Base-by-base conservation (phyloP, 37 sponge, comb jelly and placozoan genomes). In the Aplysina aerophoba region DNA sequence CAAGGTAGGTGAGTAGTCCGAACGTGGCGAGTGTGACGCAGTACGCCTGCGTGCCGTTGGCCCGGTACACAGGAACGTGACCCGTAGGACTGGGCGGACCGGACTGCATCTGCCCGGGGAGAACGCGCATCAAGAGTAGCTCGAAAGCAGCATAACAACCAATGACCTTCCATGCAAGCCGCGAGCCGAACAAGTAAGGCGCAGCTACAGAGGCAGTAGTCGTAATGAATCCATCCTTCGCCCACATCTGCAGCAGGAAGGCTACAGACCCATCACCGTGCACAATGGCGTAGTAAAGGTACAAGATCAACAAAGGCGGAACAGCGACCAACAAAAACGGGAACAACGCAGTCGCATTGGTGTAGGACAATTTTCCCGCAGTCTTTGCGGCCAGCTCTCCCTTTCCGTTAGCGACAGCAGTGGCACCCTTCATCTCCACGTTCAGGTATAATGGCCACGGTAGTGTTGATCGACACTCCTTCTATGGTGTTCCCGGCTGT, bases 11-110 rank as follows among this genome's bases (percentile, higher is more conserved):
- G 50, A 56, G 39, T 0, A 71, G 0, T 27, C 62, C 68, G 69
- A 85, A 90, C 19, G 85, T 38, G 39, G 71, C 64, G 20, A 90
- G 73, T 17, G 86, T 90, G 21, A 85, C 55, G 6, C 72, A 55
- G 40, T 80, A 90, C 1, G 87, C 74, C 34, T 73, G 80, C 67
- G 90, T 6, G 21, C 94, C 94, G 55, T 94, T 94, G 55, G 83
- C 91, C 59, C 78, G 86, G 81, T 92, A 92, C 6, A 80, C 54
- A 4, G 89, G 93, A 37, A 86, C 72, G 57, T 94, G 88, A 44
- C 94, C 94, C 22, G 80, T 72, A 19, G 88, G 86, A 4, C 87
- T 90, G 24, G 89, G 59, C 20, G 89, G 90, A 0, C 93, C 93
- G 27, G 31, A 40, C 0, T 73, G 68, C 13, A 11, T 34, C 27